Percentiles rank a stretch among this genome's conserved stretches.
These are phyloP conservation scores for Ecliptopera silaceata DNA, from an alignment of 2,888 invertebrate species.

Conservation along the genomic window DNA sequence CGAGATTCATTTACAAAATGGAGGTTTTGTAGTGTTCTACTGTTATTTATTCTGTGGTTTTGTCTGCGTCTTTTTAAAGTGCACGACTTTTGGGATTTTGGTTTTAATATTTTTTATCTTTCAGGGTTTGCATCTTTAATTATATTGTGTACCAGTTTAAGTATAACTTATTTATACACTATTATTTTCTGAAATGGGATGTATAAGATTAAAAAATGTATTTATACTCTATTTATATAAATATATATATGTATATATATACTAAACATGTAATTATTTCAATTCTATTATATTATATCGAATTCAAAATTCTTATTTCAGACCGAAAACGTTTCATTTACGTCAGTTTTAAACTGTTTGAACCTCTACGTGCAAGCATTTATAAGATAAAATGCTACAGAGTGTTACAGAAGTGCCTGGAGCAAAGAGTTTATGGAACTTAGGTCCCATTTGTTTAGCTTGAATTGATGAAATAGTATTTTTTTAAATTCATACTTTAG, in stretches of 20 bases:
- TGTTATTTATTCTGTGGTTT: neutral
- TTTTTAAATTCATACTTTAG: too few relatives aligned
- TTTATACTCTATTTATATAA: too few relatives aligned
- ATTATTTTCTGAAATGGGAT: too few relatives aligned
- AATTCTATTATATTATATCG: neutral
- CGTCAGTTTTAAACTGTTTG: conserved; percentile 4
- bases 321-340: conserved; percentile 10
- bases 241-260: too few relatives aligned
- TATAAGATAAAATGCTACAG: conserved; percentile 13
- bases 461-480: too few relatives aligned
- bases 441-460: too few relatives aligned
- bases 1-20: conserved; percentile 23
- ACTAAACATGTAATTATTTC: neutral
- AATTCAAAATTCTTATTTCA: neutral
- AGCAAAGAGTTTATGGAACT: too few relatives aligned
- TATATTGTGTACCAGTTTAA: too few relatives aligned
- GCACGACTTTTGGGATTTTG: neutral
- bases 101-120: neutral
- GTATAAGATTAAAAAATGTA: too few relatives aligned
- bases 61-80: neutral
- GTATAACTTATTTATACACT: too few relatives aligned
- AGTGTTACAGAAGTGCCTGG: neutral
- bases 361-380: conserved; percentile 22
- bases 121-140: neutral
- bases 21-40: conserved; percentile 6